Conservation (phyloP, 2,113 vertebrate genomes). For the Butorides virescens region DNA sequence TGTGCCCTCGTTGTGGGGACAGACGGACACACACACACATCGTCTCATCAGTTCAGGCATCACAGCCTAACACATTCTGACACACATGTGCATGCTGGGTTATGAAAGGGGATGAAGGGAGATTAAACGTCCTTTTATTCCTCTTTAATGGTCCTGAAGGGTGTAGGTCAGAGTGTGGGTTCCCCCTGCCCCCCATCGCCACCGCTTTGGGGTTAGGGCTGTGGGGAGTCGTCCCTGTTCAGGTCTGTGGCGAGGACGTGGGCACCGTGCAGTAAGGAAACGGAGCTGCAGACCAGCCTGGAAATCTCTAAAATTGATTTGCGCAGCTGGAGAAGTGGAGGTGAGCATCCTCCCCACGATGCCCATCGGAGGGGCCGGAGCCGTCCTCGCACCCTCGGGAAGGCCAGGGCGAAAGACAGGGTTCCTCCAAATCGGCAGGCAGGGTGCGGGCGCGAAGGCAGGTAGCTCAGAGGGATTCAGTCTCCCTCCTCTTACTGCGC, state of each 20-base stretch:
- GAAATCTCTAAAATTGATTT: not conserved
- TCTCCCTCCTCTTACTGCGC: not conserved
- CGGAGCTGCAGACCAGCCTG: not conserved
- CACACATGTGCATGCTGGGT: not conserved
- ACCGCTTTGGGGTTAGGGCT: not conserved
- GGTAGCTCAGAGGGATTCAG: not conserved
- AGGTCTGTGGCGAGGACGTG: rapidly evolving
- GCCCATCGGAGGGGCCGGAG: not conserved
- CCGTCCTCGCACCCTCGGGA: not conserved
- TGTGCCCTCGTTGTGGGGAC: not conserved
- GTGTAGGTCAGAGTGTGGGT: not conserved
- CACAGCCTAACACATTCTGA: not conserved
- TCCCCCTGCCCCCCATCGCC: not conserved
- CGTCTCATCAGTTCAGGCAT: not conserved
- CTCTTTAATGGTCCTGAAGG: not conserved
- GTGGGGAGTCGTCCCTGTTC: rapidly evolving
- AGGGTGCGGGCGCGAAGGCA: rapidly evolving
- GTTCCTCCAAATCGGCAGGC: not conserved
- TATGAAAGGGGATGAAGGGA: not conserved
- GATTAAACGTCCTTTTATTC: not conserved
- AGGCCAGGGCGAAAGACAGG: not conserved
- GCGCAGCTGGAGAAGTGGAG: rapidly evolving
- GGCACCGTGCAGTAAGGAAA: not conserved
- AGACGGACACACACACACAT: rapidly evolving
- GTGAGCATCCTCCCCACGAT: rapidly evolving